Conservation (phyloP, 2,113 vertebrate species). For the Cranoglanis bouderius region DNA sequence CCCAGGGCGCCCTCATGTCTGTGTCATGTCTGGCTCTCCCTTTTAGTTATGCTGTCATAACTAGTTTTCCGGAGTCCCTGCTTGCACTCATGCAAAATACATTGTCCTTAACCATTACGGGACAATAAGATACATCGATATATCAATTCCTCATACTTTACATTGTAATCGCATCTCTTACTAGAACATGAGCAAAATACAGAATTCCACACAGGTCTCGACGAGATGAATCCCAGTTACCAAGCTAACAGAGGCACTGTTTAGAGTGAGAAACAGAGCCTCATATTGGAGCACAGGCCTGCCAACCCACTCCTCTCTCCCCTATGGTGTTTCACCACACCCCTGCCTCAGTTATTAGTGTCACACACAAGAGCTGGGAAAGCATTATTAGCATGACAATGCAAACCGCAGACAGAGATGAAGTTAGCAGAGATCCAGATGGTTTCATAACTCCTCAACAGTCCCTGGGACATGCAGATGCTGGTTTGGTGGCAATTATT, state of each 20-base stretch:
- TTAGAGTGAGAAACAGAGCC: slow-evolving; percentile 33
- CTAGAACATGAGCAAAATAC: slow-evolving; percentile 24
- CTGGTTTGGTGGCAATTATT: slow-evolving; percentile 8
- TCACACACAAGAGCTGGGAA: slow-evolving; percentile 42
- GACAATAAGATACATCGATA: too few relatives aligned
- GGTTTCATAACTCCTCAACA: slow-evolving; percentile 8
- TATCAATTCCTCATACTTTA: slow-evolving; percentile 37
- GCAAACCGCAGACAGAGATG: slow-evolving; percentile 45
- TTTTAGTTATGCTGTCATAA: too few relatives aligned
- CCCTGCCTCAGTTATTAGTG: slow-evolving; percentile 43
- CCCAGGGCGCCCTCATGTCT: too few relatives aligned
- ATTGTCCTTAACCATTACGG: too few relatives aligned
- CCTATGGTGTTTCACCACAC: slow-evolving; percentile 40
- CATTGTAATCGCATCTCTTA: slow-evolving; percentile 38
- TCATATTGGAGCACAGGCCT: slow-evolving; percentile 20
- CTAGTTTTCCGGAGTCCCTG: too few relatives aligned
- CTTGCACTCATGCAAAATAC: too few relatives aligned
- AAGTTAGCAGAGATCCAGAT: slow-evolving; percentile 35
- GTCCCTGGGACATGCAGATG: slow-evolving; percentile 33
- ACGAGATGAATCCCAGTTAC: slow-evolving; percentile 45
- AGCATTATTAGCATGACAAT: slow-evolving; percentile 54
- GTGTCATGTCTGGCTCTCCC: too few relatives aligned
- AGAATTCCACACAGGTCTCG: slow-evolving; percentile 43
- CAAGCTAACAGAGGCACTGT: slow-evolving; percentile 39
- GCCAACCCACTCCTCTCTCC: slow-evolving; percentile 14